Percentiles rank a stretch among this genome's conserved stretches.
These are phyloP conservation scores for Elaeidobius kamerunicus DNA, from an alignment of 2,888 invertebrate species.

Conservation along the genomic window DNA sequence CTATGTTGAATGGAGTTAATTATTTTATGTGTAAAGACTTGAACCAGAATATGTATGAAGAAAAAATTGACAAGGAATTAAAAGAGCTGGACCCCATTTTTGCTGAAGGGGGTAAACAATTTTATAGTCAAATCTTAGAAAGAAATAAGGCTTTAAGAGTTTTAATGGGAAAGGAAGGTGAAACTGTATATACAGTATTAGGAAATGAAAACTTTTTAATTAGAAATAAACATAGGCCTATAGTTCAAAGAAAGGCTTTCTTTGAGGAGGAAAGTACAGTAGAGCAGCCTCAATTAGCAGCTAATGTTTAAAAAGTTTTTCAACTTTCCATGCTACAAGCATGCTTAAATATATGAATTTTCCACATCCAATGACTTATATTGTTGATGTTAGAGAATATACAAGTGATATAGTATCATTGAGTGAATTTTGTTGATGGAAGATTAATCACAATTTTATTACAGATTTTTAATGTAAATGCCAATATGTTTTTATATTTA, in stretches of 20 bases:
- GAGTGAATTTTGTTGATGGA: too few species aligned
- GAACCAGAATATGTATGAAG: constrained; percentile 62
- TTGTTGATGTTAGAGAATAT: too few species aligned
- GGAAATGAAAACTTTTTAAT: constrained; percentile 70
- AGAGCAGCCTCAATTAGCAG: too few species aligned
- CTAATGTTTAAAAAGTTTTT: too few species aligned
- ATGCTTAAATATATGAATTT: too few species aligned
- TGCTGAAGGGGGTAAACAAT: constrained; percentile 70
- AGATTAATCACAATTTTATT: too few species aligned
- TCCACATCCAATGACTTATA: too few species aligned
- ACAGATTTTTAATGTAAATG: too few species aligned
- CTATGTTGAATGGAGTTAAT: constrained; percentile 55
- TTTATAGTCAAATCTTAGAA: constrained; percentile 67
- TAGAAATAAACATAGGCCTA: constrained; percentile 62
- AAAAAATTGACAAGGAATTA: constrained; percentile 60
- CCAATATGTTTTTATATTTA: too few species aligned
- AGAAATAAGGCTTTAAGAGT: constrained; percentile 71
- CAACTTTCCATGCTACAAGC: too few species aligned
- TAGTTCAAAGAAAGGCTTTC: constrained; percentile 63
- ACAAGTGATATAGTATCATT: too few species aligned
- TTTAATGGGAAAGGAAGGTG: constrained; percentile 62
- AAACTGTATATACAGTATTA: constrained; percentile 58
- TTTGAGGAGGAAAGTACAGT: constrained; percentile 53
- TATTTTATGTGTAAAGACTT: constrained; percentile 66
- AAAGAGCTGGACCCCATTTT: constrained; percentile 60